A percentile compares a stretch with the other conserved stretches of the same genome.
These are phyloP conservation scores for Sericinus montela DNA, from an alignment of 2,888 invertebrate genomes.

Conservation along the genomic window DNA sequence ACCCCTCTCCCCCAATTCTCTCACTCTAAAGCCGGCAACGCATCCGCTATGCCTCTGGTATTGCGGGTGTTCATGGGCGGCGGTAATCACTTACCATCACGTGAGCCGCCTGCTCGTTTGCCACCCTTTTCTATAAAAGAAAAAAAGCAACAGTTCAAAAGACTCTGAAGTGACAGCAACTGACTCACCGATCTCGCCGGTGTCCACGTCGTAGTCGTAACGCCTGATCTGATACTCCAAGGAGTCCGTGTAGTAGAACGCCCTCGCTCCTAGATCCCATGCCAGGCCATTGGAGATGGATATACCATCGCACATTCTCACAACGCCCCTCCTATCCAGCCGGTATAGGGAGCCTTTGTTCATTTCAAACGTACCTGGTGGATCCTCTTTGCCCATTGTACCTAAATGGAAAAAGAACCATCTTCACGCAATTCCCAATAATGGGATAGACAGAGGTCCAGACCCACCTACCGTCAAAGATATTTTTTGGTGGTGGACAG, in stretches of 20 bases:
- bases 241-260: constrained; percentile 88
- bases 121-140: too few relatives aligned
- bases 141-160: too few relatives aligned
- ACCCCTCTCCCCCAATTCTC: too few relatives aligned
- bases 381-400: constrained; percentile 75
- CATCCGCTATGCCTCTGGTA: too few relatives aligned
- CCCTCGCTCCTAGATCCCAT: constrained; percentile 83
- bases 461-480: too few relatives aligned
- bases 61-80: too few relatives aligned
- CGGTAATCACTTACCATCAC: too few relatives aligned
- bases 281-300: constrained; percentile 89
- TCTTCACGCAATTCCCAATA: too few relatives aligned
- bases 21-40: too few relatives aligned
- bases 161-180: neutral
- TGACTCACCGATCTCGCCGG: constrained; percentile 81
- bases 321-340: constrained; percentile 42
- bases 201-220: constrained; percentile 85
- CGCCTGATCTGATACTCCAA: constrained; percentile 81
- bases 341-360: constrained; percentile 70
- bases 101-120: too few relatives aligned
- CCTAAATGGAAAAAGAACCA: constrained; percentile 55
- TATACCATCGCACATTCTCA: constrained; percentile 46
- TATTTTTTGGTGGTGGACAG: too few relatives aligned
- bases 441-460: too few relatives aligned
- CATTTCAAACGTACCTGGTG: constrained; percentile 51